phyloP scores from a whole-genome alignment of 2,888 invertebrate species.

The Megastigmus dorsalis region DNA sequence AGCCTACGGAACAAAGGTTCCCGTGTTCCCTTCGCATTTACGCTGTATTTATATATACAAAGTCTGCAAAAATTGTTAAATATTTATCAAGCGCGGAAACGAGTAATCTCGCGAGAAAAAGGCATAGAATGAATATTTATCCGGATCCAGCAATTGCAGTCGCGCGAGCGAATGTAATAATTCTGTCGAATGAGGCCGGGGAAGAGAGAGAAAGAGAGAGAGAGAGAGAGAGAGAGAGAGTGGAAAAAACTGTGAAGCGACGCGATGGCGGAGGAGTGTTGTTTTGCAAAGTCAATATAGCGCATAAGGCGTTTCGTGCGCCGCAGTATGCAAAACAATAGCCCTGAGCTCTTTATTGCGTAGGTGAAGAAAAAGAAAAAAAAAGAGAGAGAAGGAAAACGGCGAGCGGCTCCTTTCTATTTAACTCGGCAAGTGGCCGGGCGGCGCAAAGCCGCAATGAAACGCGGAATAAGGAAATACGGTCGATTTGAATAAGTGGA shows the following conservation, averaged over 20 bases:
- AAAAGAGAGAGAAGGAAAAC: not conserved
- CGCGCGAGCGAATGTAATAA: not conserved
- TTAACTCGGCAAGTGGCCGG: too few relatives aligned
- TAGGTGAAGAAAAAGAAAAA: slow-evolving; percentile 19
- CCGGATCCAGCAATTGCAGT: too few relatives aligned
- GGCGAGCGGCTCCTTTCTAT: not conserved
- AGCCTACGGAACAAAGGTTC: too few relatives aligned
- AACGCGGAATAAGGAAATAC: too few relatives aligned
- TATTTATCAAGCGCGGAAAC: too few relatives aligned
- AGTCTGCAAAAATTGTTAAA: too few relatives aligned
- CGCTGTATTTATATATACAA: too few relatives aligned
- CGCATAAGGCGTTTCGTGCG: slow-evolving; percentile 41
- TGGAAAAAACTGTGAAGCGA: not conserved
- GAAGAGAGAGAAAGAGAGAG: not conserved
- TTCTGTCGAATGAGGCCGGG: slow-evolving; percentile 17
- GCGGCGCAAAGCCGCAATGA: not conserved
- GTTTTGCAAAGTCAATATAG: slow-evolving; percentile 42
- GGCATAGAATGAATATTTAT: too few relatives aligned
- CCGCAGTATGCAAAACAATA: slow-evolving; percentile 52
- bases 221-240: slow-evolving; percentile 20
- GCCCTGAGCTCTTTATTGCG: slow-evolving; percentile 54
- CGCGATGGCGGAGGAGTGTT: not conserved
- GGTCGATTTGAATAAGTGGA: too few relatives aligned
- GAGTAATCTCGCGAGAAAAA: too few relatives aligned
- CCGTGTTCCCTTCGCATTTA: too few relatives aligned